Evolutionary conservation across 2,113 vertebrate species (phyloP).

Genomic region (Hyla sarda): DNA sequence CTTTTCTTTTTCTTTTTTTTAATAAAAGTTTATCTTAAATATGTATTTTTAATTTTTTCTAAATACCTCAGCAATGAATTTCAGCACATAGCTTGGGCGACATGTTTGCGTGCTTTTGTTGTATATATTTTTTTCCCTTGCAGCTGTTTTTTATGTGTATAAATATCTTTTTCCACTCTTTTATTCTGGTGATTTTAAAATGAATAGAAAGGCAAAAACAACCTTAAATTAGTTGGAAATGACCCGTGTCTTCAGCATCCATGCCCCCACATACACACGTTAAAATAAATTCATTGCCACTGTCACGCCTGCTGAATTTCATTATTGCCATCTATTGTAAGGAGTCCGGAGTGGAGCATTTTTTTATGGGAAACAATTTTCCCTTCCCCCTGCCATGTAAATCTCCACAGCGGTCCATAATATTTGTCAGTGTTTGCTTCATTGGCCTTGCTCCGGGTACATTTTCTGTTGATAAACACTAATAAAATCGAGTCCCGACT

Average conservation of each 20-base stretch:
- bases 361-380: conserved; percentile 58
- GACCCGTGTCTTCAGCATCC: conserved; percentile 63
- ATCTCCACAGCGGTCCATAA: conserved; percentile 50
- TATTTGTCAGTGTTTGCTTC: conserved; percentile 60
- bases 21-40: neutral
- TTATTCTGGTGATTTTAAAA: conserved; percentile 64
- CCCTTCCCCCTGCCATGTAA: conserved; percentile 45
- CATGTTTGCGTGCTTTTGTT: too few relatives aligned
- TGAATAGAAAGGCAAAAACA: conserved; percentile 61
- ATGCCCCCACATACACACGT: conserved; percentile 58
- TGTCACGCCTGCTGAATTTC: conserved; percentile 62
- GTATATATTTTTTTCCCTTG: neutral
- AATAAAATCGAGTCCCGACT: conserved; percentile 64
- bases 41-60: neutral
- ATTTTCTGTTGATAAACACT: conserved; percentile 65
- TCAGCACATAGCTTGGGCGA: neutral
- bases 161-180: conserved; percentile 55
- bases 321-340: conserved; percentile 63
- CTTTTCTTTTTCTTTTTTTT: neutral
- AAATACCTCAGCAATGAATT: neutral
- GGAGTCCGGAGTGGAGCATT: conserved; percentile 59
- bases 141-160: conserved; percentile 49
- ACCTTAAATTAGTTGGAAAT: conserved; percentile 65
- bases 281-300: conserved; percentile 59
- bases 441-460: conserved; percentile 65